These are phyloP conservation scores for Enteromius viviparus DNA, from an alignment of 2,797 vertebrate genomes.

Conservation along the genomic window DNA sequence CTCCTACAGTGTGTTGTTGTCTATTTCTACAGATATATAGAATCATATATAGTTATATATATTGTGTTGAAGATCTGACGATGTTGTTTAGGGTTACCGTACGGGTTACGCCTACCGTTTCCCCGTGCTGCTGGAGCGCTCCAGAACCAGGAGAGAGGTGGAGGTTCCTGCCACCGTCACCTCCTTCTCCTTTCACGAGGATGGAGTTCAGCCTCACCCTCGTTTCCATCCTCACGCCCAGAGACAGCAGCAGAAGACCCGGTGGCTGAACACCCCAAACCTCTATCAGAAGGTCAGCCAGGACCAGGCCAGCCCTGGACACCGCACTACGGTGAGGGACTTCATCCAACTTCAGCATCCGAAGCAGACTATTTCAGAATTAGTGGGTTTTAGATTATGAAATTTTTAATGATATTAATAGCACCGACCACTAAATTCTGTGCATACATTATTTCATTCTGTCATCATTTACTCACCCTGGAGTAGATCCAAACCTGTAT, in stretches of 20 bases:
- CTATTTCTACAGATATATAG: too few relatives aligned
- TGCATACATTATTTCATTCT: too few relatives aligned
- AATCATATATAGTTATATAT: background rate
- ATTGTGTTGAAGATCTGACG: background rate
- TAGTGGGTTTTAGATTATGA: background rate
- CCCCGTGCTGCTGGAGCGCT: conserved; percentile 90
- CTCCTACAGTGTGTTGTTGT: background rate
- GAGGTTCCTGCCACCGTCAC: conserved; percentile 92
- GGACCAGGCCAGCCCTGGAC: conserved; percentile 82
- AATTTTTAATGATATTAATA: background rate
- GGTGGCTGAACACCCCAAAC: conserved; percentile 98
- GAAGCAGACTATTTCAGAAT: background rate
- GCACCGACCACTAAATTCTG: background rate
- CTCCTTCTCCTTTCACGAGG: conserved; percentile 89
- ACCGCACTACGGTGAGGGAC: conserved; percentile 85
- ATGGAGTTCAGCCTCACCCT: conserved; percentile 72
- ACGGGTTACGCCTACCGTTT: conserved; percentile 95
- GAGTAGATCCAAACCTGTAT: too few relatives aligned
- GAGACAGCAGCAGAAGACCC: conserved; percentile 94
- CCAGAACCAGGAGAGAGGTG: conserved; percentile 90
- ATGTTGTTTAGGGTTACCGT: conserved; percentile 77
- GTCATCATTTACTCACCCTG: too few relatives aligned
- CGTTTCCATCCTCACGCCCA: conserved; percentile 84
- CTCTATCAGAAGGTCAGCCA: conserved; percentile 91
- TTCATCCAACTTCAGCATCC: background rate